These are phyloP conservation scores for Gorsachius goisagi DNA, from an alignment of 2,113 vertebrate species.

Conservation along the genomic window DNA sequence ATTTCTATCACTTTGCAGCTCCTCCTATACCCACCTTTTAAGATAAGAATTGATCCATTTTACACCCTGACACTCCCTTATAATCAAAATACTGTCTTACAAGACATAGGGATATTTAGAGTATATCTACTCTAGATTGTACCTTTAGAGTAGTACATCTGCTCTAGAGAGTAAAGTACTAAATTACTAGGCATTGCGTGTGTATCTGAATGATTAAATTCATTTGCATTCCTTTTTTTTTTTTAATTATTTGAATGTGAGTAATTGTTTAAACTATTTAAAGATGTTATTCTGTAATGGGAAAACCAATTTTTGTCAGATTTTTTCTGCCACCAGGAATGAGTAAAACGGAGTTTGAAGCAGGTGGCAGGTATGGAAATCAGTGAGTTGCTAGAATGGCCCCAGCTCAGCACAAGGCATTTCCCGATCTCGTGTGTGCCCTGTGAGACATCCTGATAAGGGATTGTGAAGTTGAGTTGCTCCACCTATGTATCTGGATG, in stretches of 20 bases:
- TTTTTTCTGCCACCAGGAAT: neutral
- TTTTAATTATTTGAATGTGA: neutral
- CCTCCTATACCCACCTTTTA: neutral
- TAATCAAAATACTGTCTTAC: neutral
- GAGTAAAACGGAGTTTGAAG: fast-evolving
- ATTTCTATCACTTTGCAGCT: neutral
- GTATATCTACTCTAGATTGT: neutral
- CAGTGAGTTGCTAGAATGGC: neutral
- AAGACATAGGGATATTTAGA: neutral
- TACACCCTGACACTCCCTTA: neutral
- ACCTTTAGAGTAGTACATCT: neutral
- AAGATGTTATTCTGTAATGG: neutral
- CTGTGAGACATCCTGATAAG: neutral
- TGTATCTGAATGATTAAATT: neutral
- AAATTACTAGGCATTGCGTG: neutral
- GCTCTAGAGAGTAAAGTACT: neutral
- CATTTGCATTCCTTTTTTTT: neutral
- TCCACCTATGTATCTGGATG: neutral
- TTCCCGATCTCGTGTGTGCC: fast-evolving
- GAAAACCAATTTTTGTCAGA: neutral
- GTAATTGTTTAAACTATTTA: neutral
- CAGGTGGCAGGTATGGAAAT: neutral
- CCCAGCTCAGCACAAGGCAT: neutral
- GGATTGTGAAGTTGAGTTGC: neutral
- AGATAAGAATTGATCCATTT: neutral